Conservation (phyloP, 2,113 vertebrate genomes). For the Lepidothrix coronata region DNA sequence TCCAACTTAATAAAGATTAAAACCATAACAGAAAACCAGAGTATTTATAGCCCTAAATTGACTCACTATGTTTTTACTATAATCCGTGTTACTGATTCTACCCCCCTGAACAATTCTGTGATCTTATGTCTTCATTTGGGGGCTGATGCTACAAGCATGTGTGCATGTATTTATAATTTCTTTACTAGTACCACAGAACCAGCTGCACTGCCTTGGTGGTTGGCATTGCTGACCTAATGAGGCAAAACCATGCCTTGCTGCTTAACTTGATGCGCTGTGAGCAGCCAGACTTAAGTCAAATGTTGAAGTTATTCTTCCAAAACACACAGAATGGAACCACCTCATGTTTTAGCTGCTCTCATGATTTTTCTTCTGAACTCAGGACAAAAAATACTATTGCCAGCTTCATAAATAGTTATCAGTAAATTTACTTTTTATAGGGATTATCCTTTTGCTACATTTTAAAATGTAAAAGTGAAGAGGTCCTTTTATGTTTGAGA, state of each 20-base stretch:
- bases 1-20: slow-evolving; percentile 11
- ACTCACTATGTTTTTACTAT: not conserved
- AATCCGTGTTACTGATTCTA: not conserved
- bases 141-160: not conserved
- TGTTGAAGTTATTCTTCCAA: not conserved
- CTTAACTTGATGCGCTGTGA: not conserved
- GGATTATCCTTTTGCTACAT: not conserved
- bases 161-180: not conserved
- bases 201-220: not conserved
- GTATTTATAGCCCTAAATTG: slow-evolving; percentile 40
- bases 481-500: not conserved
- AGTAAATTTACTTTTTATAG: not conserved
- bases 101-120: not conserved
- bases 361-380: not conserved
- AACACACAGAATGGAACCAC: not conserved
- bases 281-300: not conserved
- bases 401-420: not conserved
- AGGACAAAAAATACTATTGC: accelerated
- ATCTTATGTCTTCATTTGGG: not conserved
- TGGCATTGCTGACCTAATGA: slow-evolving; percentile 27
- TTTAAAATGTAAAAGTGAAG: not conserved
- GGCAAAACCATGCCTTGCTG: not conserved
- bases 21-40: not conserved
- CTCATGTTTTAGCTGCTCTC: not conserved
- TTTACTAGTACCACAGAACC: not conserved